phyloP scores from a whole-genome alignment of 92 coral and sea anemone species.

The Zoanthus gigantus region DNA sequence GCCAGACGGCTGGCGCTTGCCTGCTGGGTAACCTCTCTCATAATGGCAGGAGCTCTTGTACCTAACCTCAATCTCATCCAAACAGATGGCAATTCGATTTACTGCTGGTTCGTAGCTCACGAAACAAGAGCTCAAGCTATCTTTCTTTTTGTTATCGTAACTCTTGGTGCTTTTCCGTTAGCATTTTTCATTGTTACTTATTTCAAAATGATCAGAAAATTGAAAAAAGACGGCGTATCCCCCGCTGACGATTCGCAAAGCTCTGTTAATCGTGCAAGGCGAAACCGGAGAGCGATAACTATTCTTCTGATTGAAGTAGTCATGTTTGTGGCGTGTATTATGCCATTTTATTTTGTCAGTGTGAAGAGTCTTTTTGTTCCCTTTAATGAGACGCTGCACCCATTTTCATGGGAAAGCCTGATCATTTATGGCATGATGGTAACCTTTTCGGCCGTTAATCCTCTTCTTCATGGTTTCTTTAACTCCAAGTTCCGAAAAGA shows the following conservation, averaged over 20 bases:
- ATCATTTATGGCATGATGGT: conserved; percentile 62
- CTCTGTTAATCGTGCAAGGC: conserved; percentile 71
- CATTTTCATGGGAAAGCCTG: conserved; percentile 31
- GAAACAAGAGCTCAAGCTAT: conserved; percentile 21
- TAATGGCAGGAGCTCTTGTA: background rate
- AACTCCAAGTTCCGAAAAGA: conserved; percentile 78
- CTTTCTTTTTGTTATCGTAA: conserved; percentile 15
- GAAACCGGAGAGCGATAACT: conserved; percentile 74
- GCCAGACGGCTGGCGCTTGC: conserved; percentile 24
- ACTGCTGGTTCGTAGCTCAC: conserved; percentile 42
- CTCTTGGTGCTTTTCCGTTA: conserved; percentile 61
- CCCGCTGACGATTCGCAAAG: conserved; percentile 67
- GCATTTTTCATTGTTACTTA: conserved; percentile 60
- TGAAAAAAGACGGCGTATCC: conserved; percentile 62
- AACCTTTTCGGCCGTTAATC: conserved; percentile 57
- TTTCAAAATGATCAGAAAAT: conserved; percentile 67
- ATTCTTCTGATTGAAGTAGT: conserved; percentile 72
- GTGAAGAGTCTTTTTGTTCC: background rate
- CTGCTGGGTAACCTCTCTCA: conserved; percentile 1
- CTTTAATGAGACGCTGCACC: background rate
- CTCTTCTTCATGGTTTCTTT: conserved; percentile 58
- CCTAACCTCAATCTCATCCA: background rate
- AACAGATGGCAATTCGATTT: conserved; percentile 7
- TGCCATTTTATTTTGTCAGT: conserved; percentile 56
- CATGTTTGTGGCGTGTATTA: conserved; percentile 56